Conservation (phyloP, 2,888 invertebrate species). For the Dicycla oo region DNA sequence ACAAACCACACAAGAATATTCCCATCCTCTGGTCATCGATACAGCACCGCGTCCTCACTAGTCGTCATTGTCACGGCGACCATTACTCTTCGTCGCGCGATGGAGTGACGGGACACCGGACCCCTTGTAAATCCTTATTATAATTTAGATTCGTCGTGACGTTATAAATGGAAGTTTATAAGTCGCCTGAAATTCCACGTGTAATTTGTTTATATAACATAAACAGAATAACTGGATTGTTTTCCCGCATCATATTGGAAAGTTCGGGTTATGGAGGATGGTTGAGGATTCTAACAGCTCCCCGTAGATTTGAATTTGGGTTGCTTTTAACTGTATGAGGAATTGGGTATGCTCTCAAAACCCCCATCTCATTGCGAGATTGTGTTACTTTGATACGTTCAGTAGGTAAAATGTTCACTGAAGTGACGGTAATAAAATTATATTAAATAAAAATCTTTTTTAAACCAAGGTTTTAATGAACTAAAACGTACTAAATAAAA, state of each 20-base stretch:
- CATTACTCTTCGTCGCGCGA: conserved; percentile 61
- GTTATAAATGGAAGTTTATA: conserved; percentile 59
- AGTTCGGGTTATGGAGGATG: conserved; percentile 13
- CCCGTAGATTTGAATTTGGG: conserved; percentile 1
- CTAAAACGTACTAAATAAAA: too few relatives aligned
- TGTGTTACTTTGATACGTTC: background rate
- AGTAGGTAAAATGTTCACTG: background rate
- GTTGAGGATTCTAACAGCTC: conserved; percentile 2
- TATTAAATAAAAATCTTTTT: too few relatives aligned
- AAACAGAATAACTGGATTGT: conserved; percentile 1
- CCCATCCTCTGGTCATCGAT: conserved; percentile 6
- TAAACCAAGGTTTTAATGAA: too few relatives aligned
- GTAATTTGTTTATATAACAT: conserved; percentile 1
- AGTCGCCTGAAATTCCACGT: conserved; percentile 30
- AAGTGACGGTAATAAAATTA: background rate
- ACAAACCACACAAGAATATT: background rate
- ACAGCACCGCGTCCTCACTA: conserved; percentile 23
- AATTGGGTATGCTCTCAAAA: background rate
- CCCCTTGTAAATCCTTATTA: conserved; percentile 58
- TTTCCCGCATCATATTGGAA: conserved; percentile 15
- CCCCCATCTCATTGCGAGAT: background rate
- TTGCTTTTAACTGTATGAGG: background rate
- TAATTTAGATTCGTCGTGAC: conserved; percentile 50
- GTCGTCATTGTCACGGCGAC: conserved; percentile 46
- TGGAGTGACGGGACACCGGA: conserved; percentile 45